Percentiles rank a stretch among this genome's conserved stretches.
Evolutionary conservation across 1,140 invertebrate genomes (phyloP).

Genomic region (Drosophila punjabiensis): DNA sequence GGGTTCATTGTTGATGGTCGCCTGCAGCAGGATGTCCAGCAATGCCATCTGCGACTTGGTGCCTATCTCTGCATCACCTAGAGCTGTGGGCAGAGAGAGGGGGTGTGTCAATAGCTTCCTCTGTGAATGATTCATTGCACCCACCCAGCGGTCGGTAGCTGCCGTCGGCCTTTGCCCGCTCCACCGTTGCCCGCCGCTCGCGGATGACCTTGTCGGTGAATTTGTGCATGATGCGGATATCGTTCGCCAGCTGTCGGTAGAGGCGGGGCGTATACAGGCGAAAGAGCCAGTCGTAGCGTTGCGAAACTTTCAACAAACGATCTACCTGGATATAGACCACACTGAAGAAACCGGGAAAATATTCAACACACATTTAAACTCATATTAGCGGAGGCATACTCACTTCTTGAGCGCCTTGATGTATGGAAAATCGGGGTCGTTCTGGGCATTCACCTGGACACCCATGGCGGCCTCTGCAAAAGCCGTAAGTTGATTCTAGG

Average conservation of each 20-base stretch:
- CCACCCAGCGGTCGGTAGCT: constrained; percentile 65
- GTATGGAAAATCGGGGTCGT: constrained; percentile 87
- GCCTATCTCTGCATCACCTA: constrained; percentile 74
- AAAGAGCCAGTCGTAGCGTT: constrained; percentile 70
- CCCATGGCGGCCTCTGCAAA: constrained; percentile 90
- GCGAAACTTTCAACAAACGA: constrained; percentile 66
- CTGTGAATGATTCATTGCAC: constrained; percentile 18
- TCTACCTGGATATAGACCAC: constrained; percentile 68
- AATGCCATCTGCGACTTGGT: constrained; percentile 89
- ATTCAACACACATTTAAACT: background rate
- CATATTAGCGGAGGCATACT: background rate
- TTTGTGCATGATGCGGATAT: constrained; percentile 74
- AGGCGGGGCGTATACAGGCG: constrained; percentile 44
- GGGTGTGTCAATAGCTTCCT: background rate
- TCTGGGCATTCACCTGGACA: constrained; percentile 88
- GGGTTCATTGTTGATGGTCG: constrained; percentile 86
- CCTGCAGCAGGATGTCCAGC: constrained; percentile 91
- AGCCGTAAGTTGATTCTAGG: background rate
- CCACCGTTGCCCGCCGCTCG: constrained; percentile 57
- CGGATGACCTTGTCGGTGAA: constrained; percentile 77
- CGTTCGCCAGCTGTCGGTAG: constrained; percentile 44
- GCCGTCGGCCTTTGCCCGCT: constrained; percentile 60
- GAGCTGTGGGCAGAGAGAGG: constrained; percentile 27
- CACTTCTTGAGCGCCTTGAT: constrained; percentile 87
- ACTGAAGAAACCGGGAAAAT: constrained; percentile 24